phyloP scores from a whole-genome alignment of 2,113 vertebrate genomes.

The Petaurus breviceps region DNA sequence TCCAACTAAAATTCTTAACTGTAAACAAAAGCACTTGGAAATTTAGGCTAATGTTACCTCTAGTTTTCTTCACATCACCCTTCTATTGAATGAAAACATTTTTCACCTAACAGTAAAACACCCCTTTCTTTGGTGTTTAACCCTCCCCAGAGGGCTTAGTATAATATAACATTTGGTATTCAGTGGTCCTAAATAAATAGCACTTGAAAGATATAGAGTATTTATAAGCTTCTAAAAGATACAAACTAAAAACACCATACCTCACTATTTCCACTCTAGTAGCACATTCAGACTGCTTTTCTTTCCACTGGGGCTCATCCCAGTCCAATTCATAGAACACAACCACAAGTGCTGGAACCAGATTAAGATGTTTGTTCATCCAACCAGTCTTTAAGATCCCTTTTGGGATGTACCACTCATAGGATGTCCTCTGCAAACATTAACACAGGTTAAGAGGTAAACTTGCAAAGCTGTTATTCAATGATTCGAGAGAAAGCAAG shows the following conservation, averaged over 20 bases:
- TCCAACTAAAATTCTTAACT: background rate
- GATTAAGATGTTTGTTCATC: slow-evolving; percentile 99
- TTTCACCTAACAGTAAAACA: background rate
- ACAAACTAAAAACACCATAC: slow-evolving; percentile 75
- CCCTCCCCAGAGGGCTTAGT: background rate
- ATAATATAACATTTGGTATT: background rate
- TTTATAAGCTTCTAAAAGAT: background rate
- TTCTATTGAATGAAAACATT: background rate
- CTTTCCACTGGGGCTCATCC: slow-evolving; percentile 98
- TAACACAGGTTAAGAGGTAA: background rate
- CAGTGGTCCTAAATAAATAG: background rate
- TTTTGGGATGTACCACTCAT: slow-evolving; percentile 99
- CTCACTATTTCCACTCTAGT: slow-evolving; percentile 98
- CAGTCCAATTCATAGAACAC: slow-evolving; percentile 99
- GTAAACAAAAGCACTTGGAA: slow-evolving; percentile 8
- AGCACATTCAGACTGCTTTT: slow-evolving; percentile 96
- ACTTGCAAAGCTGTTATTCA: background rate
- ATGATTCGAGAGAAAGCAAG: background rate
- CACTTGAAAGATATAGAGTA: background rate
- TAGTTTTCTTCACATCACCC: background rate
- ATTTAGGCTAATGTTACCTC: background rate
- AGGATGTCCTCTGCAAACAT: slow-evolving; percentile 91
- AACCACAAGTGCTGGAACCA: slow-evolving; percentile 96
- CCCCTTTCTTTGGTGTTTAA: background rate
- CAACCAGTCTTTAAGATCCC: slow-evolving; percentile 98